Base-by-base conservation (phyloP, 2,888 invertebrate species). In the Xestobium rufovillosum region DNA sequence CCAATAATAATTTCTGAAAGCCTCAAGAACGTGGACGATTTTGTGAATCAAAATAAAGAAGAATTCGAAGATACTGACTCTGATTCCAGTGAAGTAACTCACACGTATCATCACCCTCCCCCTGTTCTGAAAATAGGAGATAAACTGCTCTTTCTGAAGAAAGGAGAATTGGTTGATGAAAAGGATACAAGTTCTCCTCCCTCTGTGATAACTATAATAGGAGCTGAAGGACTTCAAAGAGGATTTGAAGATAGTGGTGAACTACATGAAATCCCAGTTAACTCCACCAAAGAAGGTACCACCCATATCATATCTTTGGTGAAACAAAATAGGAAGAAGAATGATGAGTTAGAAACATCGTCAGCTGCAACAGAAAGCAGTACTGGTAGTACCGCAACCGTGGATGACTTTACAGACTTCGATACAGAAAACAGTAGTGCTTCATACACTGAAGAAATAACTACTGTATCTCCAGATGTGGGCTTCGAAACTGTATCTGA, bases 211-310 rank as follows among this genome's bases (percentile, higher is more conserved):
- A 67, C 67, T 2, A 57, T 68, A 3, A 63, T 69, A 34, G 69
- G 68, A 9, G 66, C 67, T 3, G 68, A 68, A 52, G 68, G 67
- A 2, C 51, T 68, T 3, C 65, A 67, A 51, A 52, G 65, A 36
- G 64, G 59, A 3, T 43, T 51, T 13, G 54, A 53, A 34, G 52
- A 55, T 4, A 54, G 49, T 31, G 41, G 45, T 4, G 52, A 54
- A 35, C 31, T 45, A 10, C 47, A 51, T 16, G 52, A 52, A 38
- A 39, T 43, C 3, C 39, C 44, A 37, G 42, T 53, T 4, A 48
- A 54, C 17, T 31, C 46, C 12, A 51, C 45, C 34, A 39, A 44
- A 11, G 42, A 51, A 12, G 53, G 51, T 31, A 51, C 53, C 13
- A 50, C 53, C 1, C 54, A 56, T 39, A 55, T 59, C 36, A 38